Evolutionary conservation across 2,113 vertebrate genomes (phyloP).

Genomic region (Notothenia rossii): DNA sequence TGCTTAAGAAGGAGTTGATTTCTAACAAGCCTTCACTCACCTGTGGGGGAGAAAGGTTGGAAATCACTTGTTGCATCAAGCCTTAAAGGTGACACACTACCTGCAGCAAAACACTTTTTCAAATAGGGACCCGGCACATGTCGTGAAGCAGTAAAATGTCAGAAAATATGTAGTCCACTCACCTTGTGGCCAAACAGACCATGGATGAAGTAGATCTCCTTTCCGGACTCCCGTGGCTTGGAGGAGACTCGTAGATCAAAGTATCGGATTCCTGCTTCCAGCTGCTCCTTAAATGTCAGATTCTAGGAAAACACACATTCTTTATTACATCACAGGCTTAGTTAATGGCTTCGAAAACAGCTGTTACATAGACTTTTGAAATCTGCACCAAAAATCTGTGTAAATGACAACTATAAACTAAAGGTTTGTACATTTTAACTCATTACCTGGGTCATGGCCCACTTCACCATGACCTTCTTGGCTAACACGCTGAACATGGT

Average conservation of each 20-base stretch:
- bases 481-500: constrained; percentile 78
- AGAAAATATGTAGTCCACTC: neutral
- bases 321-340: neutral
- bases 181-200: constrained; percentile 95
- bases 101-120: neutral
- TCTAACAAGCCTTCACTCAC: constrained; percentile 91
- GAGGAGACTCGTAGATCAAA: constrained; percentile 98
- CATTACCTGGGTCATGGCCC: constrained; percentile 81
- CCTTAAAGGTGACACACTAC: neutral
- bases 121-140: neutral
- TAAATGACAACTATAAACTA: neutral
- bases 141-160: neutral
- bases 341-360: neutral
- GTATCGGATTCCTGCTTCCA: constrained; percentile 96
- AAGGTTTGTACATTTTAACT: neutral
- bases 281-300: constrained; percentile 93
- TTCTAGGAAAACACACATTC: constrained; percentile 73
- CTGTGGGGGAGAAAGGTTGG: constrained; percentile 25
- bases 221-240: constrained; percentile 89
- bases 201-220: constrained; percentile 96
- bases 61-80: neutral
- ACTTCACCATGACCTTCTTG: constrained; percentile 82
- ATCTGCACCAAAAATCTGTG: neutral
- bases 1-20: constrained; percentile 89
- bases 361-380: neutral